Conservation (phyloP, 2,888 invertebrate genomes). For the Trilocha varians region DNA sequence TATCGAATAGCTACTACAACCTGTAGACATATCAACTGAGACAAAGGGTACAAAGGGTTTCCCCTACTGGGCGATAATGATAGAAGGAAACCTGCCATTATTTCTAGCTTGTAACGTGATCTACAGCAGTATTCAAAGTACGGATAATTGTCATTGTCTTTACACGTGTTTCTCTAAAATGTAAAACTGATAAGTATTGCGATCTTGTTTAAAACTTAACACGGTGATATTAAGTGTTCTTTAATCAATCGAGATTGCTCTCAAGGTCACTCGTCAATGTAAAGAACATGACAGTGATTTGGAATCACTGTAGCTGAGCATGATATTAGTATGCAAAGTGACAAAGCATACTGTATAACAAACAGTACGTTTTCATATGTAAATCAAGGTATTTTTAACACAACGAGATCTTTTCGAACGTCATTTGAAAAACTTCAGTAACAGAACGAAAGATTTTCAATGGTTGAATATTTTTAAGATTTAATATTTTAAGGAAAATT, state of each 20-base stretch:
- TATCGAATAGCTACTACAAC: too few species aligned
- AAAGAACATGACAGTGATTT: not conserved
- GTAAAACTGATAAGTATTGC: too few species aligned
- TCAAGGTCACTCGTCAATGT: not conserved
- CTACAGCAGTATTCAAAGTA: too few species aligned
- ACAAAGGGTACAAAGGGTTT: too few species aligned
- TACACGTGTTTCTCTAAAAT: too few species aligned
- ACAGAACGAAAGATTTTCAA: not conserved
- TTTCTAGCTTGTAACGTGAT: too few species aligned
- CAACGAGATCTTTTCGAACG: not conserved
- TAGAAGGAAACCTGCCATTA: too few species aligned
- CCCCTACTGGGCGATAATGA: too few species aligned
- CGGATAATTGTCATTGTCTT: too few species aligned
- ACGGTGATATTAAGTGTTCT: not conserved
- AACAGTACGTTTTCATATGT: not conserved
- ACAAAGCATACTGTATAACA: not conserved
- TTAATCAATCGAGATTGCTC: not conserved
- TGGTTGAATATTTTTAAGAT: too few species aligned
- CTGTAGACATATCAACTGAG: too few species aligned
- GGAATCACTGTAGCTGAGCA: not conserved
- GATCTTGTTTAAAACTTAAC: not conserved
- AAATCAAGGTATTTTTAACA: not conserved
- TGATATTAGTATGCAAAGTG: not conserved
- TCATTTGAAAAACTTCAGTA: not conserved
- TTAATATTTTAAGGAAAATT: not conserved